These are phyloP conservation scores for Procambarus virginalis DNA, from an alignment of 1,140 invertebrate species.

Conservation along the genomic window DNA sequence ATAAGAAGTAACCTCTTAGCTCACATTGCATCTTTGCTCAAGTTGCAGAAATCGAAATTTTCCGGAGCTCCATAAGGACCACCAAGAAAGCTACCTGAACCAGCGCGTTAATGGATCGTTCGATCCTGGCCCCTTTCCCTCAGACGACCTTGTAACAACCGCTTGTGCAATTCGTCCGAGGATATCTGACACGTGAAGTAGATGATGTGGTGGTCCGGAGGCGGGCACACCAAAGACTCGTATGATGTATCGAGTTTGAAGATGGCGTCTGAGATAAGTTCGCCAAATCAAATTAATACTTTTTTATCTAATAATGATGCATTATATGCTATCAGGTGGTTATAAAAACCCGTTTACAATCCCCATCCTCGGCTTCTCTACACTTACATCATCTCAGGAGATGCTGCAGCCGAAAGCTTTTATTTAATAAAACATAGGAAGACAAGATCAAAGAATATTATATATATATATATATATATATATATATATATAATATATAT, in stretches of 20 bases:
- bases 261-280: slow-evolving; percentile 33
- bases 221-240: neutral
- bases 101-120: neutral
- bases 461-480: neutral
- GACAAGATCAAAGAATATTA: neutral
- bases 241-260: slow-evolving; percentile 45
- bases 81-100: slow-evolving; percentile 30
- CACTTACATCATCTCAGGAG: neutral
- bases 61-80: slow-evolving; percentile 14
- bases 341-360: slow-evolving; percentile 15
- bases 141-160: neutral
- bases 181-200: neutral
- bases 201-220: too few species aligned
- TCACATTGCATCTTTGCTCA: neutral
- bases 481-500: too few species aligned
- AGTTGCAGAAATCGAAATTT: slow-evolving; percentile 1
- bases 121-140: neutral
- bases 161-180: neutral
- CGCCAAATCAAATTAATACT: slow-evolving; percentile 48
- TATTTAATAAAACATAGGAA: neutral
- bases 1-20: neutral
- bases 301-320: slow-evolving; percentile 46
- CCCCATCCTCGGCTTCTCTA: neutral
- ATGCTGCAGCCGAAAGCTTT: neutral
- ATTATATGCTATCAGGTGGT: slow-evolving; percentile 39